Evolutionary conservation across 1,140 invertebrate species (phyloP), one percentile per base, ranked within the genome.

Genomic region (Macrobrachium rosenbergii): DNA sequence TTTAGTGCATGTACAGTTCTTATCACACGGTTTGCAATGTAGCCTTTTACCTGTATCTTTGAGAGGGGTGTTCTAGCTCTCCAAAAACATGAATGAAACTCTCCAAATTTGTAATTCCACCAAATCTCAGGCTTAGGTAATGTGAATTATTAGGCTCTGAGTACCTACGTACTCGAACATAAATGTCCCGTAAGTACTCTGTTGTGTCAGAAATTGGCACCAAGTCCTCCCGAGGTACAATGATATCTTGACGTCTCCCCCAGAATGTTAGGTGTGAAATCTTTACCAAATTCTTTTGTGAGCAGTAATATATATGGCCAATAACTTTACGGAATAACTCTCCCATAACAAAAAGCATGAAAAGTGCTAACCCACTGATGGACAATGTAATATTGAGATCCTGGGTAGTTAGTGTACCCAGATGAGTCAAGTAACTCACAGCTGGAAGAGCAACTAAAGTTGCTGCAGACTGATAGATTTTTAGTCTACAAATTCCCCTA

Each of bases 401-500:
- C 17, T 58, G 16, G 5, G 45, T 17, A 8, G 7, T 14, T 19
- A 82, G 8, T 23, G 10, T 11, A 21, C 69, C 88, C 16, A 21
- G 8, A 77, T 76, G 60, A 43, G 43, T n/a, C 52, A 82, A 19
- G 21, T 64, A 80, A 45, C 75, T 64, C 43, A 45, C n/a, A 19
- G 21, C n/a, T 45, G 87, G 87, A 5, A 88, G 52, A 63, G 82
- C 64, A 21, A 83, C 11, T n/a, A 37, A 14, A 45, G 76, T 84
- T 3, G 83, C 7, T 17, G 69, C 72, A 19, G 88, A 86, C 62
- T 89, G 88, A 69, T 89, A 82, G 17, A 89, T 60, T 59, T 89
- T 96, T 95, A n/a, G 94, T 94, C 90, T 96, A 94, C 72, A 96
- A 92, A 92, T 95, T 96, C 84, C 92, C 94, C 92, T 95, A 94